A percentile compares a stretch with the other conserved stretches of the same genome.
Evolutionary conservation across 2,113 vertebrate genomes (phyloP).

Genomic region (Myrmophylax atrothorax): DNA sequence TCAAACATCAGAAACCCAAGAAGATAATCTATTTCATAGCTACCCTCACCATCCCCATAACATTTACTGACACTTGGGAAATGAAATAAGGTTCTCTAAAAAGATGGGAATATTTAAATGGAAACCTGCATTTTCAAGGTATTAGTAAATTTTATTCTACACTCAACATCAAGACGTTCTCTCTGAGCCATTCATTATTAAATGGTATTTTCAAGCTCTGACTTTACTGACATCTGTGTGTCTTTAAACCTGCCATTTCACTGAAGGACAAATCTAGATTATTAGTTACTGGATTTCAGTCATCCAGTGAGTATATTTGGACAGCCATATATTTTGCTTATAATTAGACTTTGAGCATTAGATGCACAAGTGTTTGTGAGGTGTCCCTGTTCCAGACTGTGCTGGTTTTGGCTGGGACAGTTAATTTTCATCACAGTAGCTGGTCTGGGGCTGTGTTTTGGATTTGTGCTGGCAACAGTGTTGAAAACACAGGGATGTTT

Average conservation of each 20-base stretch:
- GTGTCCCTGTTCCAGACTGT: background rate
- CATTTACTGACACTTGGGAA: background rate
- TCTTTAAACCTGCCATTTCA: background rate
- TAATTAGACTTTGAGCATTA: background rate
- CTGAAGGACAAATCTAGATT: background rate
- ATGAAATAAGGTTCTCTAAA: background rate
- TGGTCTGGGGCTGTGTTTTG: background rate
- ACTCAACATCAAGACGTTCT: background rate
- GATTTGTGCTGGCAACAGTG: background rate
- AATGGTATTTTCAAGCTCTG: background rate
- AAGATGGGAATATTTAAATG: background rate
- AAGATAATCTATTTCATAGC: background rate
- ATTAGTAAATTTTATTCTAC: background rate
- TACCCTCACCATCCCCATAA: background rate
- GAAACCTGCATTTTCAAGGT: background rate
- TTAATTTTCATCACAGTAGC: background rate
- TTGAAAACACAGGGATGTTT: background rate
- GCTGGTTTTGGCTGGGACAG: background rate
- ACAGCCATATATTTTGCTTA: background rate
- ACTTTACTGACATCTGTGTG: background rate
- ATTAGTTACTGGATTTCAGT: background rate
- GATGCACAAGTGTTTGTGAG: background rate
- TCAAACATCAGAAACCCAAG: background rate
- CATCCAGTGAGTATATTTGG: background rate
- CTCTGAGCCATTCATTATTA: background rate